Evolutionary conservation across 2,113 vertebrate species (phyloP), one percentile per base, ranked within the genome.

Genomic region (Notiomystis cincta): DNA sequence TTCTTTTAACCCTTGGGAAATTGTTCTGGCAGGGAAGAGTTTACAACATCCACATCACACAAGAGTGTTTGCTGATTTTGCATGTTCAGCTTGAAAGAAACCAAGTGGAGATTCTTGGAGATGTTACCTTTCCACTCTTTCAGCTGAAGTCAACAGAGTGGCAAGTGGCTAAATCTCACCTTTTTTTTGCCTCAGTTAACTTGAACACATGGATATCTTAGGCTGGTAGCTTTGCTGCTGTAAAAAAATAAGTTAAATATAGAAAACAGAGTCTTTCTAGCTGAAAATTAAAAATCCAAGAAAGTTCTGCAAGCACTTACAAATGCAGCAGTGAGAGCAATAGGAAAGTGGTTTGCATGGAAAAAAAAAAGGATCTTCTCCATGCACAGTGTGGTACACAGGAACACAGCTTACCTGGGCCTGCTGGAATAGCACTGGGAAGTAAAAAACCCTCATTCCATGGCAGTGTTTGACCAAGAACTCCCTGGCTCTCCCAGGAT

Each of bases 381-480:
- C 31, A 7, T 28, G 28, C 57, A 22, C 40, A 42, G 27, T 0
- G 0, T 24, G 67, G 16, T 24, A 5, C 22, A n/a, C 22, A 67
- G 51, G 44, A 67, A 4, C 81, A 50, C 57, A 22, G 48, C 33
- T 64, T 42, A 14, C 9, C 30, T 40, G 35, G 22, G 31, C 38
- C 47, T 93, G 69, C 69, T 47, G 72, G 57, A 47, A 31, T 12
- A n/a, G 93, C 45, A 23, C 27, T 47, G 69, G 47, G 54, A 92
- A 57, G 11, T 33, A 38, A 65, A 76, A 27, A 69, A 31, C 19
- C 15, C 13, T 61, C 9, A 77, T 82, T 90, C 64, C 27, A 17
- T 53, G 8, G 1, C 31, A 30, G 18, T 53, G 31, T 37, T 83
- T 61, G 58, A 3, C 38, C 54, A 44, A 5, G 27, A 90, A 62